These are phyloP conservation scores for Eulimnadia texana DNA, from an alignment of 1,140 invertebrate genomes.

Conservation along the genomic window DNA sequence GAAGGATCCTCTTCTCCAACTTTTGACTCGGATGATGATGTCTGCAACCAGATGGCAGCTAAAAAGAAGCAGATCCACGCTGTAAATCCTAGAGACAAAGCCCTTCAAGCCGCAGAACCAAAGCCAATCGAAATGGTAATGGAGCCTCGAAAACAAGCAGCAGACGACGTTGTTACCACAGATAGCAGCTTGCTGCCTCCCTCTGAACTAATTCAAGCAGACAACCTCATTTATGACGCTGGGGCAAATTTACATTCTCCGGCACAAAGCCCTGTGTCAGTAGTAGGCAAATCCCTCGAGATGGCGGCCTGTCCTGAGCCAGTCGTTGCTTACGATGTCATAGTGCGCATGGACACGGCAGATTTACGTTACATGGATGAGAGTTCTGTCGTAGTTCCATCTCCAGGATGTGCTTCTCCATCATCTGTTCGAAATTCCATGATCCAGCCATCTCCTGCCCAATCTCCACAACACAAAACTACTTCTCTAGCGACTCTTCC, in stretches of 20 bases:
- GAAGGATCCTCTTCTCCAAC: slow-evolving; percentile 87
- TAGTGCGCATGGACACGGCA: slow-evolving; percentile 59
- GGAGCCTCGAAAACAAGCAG: too few relatives aligned
- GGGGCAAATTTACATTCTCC: too few relatives aligned
- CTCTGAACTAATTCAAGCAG: background rate
- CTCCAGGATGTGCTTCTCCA: slow-evolving; percentile 31
- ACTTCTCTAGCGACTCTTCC: background rate
- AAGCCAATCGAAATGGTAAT: too few relatives aligned
- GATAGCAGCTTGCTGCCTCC: too few relatives aligned
- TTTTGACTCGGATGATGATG: slow-evolving; percentile 85
- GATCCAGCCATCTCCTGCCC: background rate
- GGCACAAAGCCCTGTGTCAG: too few relatives aligned
- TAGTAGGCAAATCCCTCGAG: too few relatives aligned
- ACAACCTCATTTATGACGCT: too few relatives aligned
- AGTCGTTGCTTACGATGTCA: slow-evolving; percentile 44
- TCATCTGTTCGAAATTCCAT: background rate
- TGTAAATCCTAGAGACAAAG: too few relatives aligned
- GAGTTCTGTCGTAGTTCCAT: slow-evolving; percentile 63
- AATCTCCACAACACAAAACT: background rate
- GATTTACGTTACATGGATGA: slow-evolving; percentile 83
- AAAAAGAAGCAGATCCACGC: slow-evolving; percentile 26
- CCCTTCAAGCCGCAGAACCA: too few relatives aligned
- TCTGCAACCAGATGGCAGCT: slow-evolving; percentile 34
- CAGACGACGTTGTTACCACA: too few relatives aligned
- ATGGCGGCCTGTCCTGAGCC: slow-evolving; percentile 26